Evolutionary conservation across 2,888 invertebrate species (phyloP), one percentile per base, ranked within the genome.

Genomic region (Amiota mariae): DNA sequence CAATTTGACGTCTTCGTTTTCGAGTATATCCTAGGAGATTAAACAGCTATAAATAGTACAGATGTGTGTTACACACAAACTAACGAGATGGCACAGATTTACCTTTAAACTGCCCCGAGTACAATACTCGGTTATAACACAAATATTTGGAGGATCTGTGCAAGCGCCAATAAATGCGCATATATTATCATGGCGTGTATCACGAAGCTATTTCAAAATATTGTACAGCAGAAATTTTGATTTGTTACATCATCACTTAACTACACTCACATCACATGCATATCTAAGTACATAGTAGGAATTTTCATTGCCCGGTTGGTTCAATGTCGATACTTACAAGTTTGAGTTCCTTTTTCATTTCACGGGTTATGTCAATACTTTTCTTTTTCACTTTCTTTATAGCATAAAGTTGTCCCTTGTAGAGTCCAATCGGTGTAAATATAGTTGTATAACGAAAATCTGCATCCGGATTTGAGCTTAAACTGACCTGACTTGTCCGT

Each of bases 1-100:
- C 86, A 98, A 91, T 90, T 97, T 97, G 79, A 98, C 95, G 89
- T 98, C 97, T 87, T 97, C 96, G 89, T 98, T 98, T 88, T 97
- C 96, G 75, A 99, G 91, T 82, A 98, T 96, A 89, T 99, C 96
- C 95, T 96, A 91, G 36, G 61, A 75, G 77, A 36, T 36, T 36
- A 36, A 36, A 36, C 36, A 36, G 36, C 36, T 36, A 36, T 36
- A 36, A 36, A 36, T 36, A 36, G 36, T 36, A 36, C 36, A 36
- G 36, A 36, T 36, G 36, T 36, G 36, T 6, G 36, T 36, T 36
- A 36, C 36, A 36, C 36, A 36, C 36, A 36, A 36, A 36, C 36
- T 36, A 36, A 36, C 36, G 36, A 36, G 36, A 36, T 36, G 36
- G 36, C 36, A 36, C 36, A 36, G 24, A 13, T 85, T 90, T 91